phyloP scores from a whole-genome alignment of 2,113 vertebrate species.

The Colius striatus region DNA sequence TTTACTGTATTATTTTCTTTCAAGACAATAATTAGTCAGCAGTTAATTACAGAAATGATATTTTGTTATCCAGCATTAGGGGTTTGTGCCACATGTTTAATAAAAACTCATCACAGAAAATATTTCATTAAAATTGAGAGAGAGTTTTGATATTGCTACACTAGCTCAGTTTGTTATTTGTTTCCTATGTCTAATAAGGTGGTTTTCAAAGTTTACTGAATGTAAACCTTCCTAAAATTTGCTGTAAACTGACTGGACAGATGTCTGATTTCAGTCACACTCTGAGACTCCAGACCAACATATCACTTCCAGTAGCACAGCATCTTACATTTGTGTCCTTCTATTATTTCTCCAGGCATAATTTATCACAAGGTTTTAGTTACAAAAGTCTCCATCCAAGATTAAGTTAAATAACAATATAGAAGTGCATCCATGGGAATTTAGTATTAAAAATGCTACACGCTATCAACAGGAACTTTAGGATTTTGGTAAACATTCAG shows the following conservation, averaged over 20 bases:
- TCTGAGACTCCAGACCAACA: neutral
- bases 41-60: neutral
- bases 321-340: neutral
- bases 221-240: neutral
- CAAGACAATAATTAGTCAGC: neutral
- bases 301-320: neutral
- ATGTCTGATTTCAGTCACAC: neutral
- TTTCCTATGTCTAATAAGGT: neutral
- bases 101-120: neutral
- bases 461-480: constrained; percentile 52
- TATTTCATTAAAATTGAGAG: constrained; percentile 23
- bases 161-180: neutral
- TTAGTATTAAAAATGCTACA: constrained; percentile 27
- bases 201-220: neutral
- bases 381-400: constrained; percentile 42
- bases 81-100: neutral
- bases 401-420: constrained; percentile 48
- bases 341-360: constrained; percentile 12
- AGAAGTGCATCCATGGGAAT: neutral
- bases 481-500: constrained; percentile 54
- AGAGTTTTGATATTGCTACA: neutral
- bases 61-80: neutral
- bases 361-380: constrained; percentile 38
- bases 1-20: neutral
- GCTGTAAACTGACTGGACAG: neutral